A percentile compares a stretch with the other conserved stretches of the same genome.
phyloP scores from a whole-genome alignment of 2,113 vertebrate genomes.

The Gallinago media region DNA sequence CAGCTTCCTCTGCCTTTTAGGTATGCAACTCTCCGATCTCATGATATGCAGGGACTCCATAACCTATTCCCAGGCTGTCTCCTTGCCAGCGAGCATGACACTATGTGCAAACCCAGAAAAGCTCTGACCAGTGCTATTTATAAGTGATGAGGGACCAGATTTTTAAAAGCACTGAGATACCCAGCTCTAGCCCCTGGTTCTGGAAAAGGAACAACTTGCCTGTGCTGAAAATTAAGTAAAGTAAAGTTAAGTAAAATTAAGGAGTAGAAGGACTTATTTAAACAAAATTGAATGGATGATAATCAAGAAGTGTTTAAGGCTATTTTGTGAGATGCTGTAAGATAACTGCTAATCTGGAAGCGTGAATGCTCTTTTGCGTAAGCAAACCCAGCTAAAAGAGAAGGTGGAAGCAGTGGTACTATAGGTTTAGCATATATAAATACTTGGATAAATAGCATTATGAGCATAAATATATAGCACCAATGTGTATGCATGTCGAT shows the following conservation, averaged over 20 bases:
- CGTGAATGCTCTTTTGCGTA: neutral
- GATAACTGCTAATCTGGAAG: neutral
- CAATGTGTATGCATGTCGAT: neutral
- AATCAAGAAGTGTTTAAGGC: neutral
- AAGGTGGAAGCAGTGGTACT: neutral
- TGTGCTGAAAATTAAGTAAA: neutral
- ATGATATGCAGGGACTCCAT: neutral
- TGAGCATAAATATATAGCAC: neutral
- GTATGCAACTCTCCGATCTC: neutral
- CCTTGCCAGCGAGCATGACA: neutral
- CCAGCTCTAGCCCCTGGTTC: neutral
- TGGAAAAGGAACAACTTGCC: neutral
- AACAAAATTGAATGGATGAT: neutral
- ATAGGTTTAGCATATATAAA: neutral
- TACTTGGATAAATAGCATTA: neutral
- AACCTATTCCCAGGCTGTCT: neutral
- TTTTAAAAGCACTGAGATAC: slow-evolving; percentile 28
- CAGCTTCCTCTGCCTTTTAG: slow-evolving; percentile 42
- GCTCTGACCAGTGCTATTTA: slow-evolving; percentile 18
- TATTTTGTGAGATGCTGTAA: neutral
- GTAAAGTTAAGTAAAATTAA: neutral
- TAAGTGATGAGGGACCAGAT: neutral
- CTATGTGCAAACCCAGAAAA: neutral
- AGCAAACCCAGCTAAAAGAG: neutral
- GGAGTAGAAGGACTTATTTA: neutral